These are phyloP conservation scores for Malachius bipustulatus DNA, from an alignment of 2,888 invertebrate genomes.

Conservation along the genomic window DNA sequence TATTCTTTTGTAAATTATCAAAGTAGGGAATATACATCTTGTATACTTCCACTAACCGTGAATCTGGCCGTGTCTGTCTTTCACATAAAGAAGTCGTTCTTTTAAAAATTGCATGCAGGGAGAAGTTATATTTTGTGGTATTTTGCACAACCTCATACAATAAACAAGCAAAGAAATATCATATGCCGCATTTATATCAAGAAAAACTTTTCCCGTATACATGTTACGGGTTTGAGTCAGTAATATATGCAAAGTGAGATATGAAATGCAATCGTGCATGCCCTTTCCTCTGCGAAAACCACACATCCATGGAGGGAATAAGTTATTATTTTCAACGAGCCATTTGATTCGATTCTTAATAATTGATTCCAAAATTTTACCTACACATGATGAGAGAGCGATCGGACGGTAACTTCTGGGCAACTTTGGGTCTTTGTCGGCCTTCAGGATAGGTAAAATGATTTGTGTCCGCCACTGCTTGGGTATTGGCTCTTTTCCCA, in stretches of 20 bases:
- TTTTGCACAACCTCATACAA: no score
- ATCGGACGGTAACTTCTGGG: constrained; percentile 6
- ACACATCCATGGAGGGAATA: background rate
- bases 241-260: background rate
- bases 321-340: constrained; percentile 1
- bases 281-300: constrained; percentile 6
- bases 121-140: no score
- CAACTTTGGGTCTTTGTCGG: background rate
- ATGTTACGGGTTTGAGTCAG: background rate
- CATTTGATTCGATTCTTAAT: constrained; percentile 4
- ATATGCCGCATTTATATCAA: constrained; percentile 6
- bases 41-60: no score
- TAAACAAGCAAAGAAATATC: no score
- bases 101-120: no score
- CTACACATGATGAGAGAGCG: constrained; percentile 4
- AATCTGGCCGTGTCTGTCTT: no score
- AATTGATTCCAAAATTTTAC: constrained; percentile 6
- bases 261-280: constrained; percentile 4
- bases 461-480: background rate
- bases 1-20: no score
- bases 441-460: constrained; percentile 4
- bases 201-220: background rate
- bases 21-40: no score
- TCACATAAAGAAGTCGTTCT: no score
- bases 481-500: background rate